phyloP scores from a whole-genome alignment of 2,113 vertebrate genomes.

The Muntiacus muntjak region DNA sequence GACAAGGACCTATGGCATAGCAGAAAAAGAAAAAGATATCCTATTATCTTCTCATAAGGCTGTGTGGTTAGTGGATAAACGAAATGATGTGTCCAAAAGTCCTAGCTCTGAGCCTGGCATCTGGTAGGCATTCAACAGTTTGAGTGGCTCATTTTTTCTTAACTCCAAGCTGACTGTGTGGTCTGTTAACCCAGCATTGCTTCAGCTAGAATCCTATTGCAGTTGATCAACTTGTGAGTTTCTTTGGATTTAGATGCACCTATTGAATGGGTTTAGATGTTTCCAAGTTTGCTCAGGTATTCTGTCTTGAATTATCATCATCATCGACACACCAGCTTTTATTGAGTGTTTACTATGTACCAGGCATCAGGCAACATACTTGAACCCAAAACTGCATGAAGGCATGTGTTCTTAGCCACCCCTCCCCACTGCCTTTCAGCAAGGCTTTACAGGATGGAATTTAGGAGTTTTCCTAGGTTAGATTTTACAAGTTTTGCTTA shows the following conservation, averaged over 20 bases:
- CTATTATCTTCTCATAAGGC: background rate
- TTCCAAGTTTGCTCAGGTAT: background rate
- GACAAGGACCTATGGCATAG: background rate
- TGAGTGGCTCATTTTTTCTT: background rate
- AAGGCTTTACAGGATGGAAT: background rate
- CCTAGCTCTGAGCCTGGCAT: background rate
- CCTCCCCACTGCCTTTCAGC: background rate
- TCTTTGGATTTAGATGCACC: background rate
- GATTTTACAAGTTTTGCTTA: background rate
- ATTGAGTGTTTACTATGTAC: background rate
- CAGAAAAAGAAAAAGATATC: background rate
- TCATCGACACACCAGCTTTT: background rate
- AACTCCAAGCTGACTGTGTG: background rate
- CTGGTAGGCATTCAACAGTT: background rate
- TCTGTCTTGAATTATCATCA: background rate
- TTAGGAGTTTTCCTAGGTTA: background rate
- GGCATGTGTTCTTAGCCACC: background rate
- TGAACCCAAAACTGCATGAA: background rate
- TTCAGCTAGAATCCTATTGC: background rate
- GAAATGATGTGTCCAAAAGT: background rate
- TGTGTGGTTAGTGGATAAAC: background rate
- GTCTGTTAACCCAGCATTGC: background rate
- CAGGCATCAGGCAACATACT: background rate
- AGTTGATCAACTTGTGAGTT: background rate
- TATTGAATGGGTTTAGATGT: background rate